Evolutionary conservation across 2,113 vertebrate species (phyloP), one percentile per base, ranked within the genome.

Genomic region (Aegypius monachus): DNA sequence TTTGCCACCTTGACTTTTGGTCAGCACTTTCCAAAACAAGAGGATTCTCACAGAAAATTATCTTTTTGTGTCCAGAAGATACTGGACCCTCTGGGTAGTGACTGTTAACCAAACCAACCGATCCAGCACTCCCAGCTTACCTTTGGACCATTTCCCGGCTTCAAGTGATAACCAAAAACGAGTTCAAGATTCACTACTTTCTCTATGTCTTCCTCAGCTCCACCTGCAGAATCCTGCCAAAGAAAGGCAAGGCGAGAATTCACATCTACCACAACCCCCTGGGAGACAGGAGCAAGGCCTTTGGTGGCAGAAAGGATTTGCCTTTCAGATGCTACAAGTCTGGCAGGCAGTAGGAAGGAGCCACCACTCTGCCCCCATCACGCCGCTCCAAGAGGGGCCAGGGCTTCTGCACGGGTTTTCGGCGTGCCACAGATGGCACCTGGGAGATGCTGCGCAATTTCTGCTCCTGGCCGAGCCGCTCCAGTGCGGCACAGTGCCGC

Each of bases 121-220:
- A 86, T 29, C 20, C 9, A 61, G 61, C 1, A 10, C 48, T 52
- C 52, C 47, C 66, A 93, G n/a, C 93, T 98, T 99, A 99, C 99
- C 98, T 98, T 97, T 86, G 97, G 98, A 45, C 99, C 98, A 10
- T 80, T 99, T 97, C 99, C 99, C 4, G 99, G 98, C 97, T 99
- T 99, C 98, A 99, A 98, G 97, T 99, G 99, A 97, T 99, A 99
- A 79, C 99, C 99, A 97, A 99, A 99, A 95, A 99, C 99, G 38
- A 99, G 98, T 98, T 99, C 99, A 93, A 99, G 98, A 95, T 99
- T 98, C 65, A 99, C 98, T 31, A 97, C 94, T 98, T 99, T 99
- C 92, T 98, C 98, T 87, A 97, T 92, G 83, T 98, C 98, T 93
- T 98, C 98, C 95, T 99, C 98, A 32, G 98, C 95, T 96, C 98